A percentile compares a stretch with the other conserved stretches of the same genome.
Conservation (phyloP, 2,888 invertebrate species). For the Platycnemis pennipes region DNA sequence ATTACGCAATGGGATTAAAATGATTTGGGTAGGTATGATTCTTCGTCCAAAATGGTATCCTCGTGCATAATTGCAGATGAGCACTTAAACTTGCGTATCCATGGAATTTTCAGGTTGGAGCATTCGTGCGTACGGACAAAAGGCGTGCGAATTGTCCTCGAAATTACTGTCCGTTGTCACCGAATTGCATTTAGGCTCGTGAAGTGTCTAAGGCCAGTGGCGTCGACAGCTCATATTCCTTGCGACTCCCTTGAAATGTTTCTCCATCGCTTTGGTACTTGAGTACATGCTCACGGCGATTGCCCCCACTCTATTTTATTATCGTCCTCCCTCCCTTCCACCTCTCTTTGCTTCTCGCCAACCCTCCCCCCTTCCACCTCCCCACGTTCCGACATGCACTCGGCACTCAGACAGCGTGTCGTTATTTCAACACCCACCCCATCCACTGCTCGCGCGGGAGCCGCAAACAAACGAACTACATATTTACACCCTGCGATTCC, state of each 20-base stretch:
- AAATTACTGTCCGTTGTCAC: too few relatives aligned
- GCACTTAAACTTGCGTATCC: too few relatives aligned
- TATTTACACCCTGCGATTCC: not conserved
- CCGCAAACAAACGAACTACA: not conserved
- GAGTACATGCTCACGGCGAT: not conserved
- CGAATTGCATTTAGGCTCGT: too few relatives aligned
- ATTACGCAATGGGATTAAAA: too few relatives aligned
- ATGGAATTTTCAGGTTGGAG: too few relatives aligned
- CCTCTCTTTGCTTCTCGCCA: not conserved
- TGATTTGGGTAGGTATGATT: too few relatives aligned
- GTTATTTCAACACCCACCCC: slow-evolving; percentile 34
- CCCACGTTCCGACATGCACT: not conserved
- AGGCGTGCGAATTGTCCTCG: too few relatives aligned
- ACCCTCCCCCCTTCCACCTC: not conserved
- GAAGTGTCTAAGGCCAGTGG: not conserved
- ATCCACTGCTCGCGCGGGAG: not conserved
- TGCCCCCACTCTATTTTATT: not conserved
- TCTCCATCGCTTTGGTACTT: not conserved
- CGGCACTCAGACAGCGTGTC: slow-evolving; percentile 13
- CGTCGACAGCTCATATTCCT: not conserved
- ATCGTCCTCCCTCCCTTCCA: not conserved
- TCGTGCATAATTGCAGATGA: too few relatives aligned
- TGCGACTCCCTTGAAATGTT: not conserved
- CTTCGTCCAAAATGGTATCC: too few relatives aligned
- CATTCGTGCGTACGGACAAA: too few relatives aligned